These are phyloP conservation scores for Agriopis marginaria DNA, from an alignment of 2,888 invertebrate species.

Conservation along the genomic window DNA sequence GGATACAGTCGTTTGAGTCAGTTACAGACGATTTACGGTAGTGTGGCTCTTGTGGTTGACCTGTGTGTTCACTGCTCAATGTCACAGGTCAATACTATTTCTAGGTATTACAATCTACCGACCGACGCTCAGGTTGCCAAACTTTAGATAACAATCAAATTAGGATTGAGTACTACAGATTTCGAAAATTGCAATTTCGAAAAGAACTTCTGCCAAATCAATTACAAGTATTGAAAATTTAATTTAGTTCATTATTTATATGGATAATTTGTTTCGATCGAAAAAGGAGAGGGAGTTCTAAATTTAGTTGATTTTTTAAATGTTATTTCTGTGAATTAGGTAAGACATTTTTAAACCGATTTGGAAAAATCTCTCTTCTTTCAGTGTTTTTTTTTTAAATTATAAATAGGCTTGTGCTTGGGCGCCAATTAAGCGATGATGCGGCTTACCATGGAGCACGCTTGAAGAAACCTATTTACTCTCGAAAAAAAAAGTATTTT, in stretches of 20 bases:
- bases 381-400: no score
- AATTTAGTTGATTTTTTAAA: no score
- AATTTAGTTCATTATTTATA: not conserved
- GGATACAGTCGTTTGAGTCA: conserved; percentile 3
- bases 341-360: no score
- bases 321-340: no score
- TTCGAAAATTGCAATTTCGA: not conserved
- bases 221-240: not conserved
- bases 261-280: not conserved
- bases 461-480: no score
- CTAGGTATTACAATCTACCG: conserved; percentile 3
- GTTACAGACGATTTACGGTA: not conserved
- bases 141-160: conserved; percentile 6
- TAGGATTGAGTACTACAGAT: not conserved
- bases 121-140: not conserved
- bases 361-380: no score
- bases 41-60: conserved; percentile 1
- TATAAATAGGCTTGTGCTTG: no score
- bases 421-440: no score
- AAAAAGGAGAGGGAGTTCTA: no score
- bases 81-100: conserved; percentile 10
- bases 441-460: no score
- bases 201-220: not conserved
- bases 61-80: not conserved
- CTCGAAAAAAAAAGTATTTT: no score